Percentiles rank a stretch among this genome's conserved stretches.
Conservation (phyloP, 2,113 vertebrate genomes). For the Herpailurus yagouaroundi region DNA sequence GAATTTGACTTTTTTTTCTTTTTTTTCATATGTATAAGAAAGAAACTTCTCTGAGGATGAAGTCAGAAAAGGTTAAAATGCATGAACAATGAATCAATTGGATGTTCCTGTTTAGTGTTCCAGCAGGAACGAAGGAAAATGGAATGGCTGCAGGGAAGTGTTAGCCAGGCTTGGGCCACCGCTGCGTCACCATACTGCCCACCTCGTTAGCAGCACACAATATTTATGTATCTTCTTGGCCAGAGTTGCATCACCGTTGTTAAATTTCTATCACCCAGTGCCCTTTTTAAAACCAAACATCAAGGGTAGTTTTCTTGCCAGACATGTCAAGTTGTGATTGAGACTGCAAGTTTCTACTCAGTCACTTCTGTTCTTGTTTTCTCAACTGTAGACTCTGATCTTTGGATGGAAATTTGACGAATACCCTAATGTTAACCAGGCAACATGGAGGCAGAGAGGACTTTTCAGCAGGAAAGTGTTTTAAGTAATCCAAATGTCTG, state of each 20-base stretch:
- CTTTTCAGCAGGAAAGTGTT: neutral
- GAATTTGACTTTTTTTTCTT: neutral
- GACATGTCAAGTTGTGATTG: neutral
- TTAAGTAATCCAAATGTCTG: neutral
- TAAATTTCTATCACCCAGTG: neutral
- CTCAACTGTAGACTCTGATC: neutral
- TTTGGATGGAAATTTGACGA: neutral
- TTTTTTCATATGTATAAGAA: neutral
- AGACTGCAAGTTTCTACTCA: neutral
- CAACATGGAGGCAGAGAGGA: neutral
- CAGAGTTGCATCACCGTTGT: neutral
- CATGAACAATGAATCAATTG: neutral
- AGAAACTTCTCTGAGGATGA: neutral
- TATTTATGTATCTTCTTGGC: neutral
- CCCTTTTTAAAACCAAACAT: neutral
- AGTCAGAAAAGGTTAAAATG: neutral
- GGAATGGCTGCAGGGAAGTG: neutral
- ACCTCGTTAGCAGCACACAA: neutral
- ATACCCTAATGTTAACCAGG: neutral
- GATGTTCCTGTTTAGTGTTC: neutral
- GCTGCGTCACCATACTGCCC: rapidly evolving
- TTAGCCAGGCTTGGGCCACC: neutral
- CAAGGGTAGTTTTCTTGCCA: neutral
- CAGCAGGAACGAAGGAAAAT: neutral
- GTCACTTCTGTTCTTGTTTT: neutral